Conservation (phyloP, 1,140 invertebrate genomes). For the Rhagoletis zephyria region DNA sequence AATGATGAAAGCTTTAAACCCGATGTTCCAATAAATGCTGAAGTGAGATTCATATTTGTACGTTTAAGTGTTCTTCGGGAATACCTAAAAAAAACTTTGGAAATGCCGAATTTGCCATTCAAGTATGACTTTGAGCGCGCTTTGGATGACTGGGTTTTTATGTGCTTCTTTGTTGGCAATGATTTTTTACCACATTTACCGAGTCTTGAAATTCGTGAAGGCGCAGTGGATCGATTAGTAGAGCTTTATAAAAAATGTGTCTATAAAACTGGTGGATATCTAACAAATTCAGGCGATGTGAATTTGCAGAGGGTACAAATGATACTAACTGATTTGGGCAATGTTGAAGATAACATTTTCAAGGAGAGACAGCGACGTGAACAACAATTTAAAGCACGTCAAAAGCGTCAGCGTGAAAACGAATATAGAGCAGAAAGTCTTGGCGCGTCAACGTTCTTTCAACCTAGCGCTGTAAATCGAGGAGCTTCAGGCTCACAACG, state of each 20-base stretch:
- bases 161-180: slow-evolving; percentile 99
- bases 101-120: slow-evolving; percentile 95
- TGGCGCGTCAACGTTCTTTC: slow-evolving; percentile 79
- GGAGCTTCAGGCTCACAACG: slow-evolving; percentile 75
- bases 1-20: slow-evolving; percentile 64
- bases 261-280: slow-evolving; percentile 93
- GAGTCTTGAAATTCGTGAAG: slow-evolving; percentile 97
- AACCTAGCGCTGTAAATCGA: slow-evolving; percentile 78
- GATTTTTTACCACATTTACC: slow-evolving; percentile 99
- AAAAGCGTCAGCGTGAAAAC: slow-evolving; percentile 80
- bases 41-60: slow-evolving; percentile 91
- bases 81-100: slow-evolving; percentile 92
- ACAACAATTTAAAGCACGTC: slow-evolving; percentile 83
- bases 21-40: slow-evolving; percentile 77
- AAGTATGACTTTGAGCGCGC: slow-evolving; percentile 89
- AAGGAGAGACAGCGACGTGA: slow-evolving; percentile 91
- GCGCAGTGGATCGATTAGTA: slow-evolving; percentile 95
- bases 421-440: slow-evolving; percentile 60
- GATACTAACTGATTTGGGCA: slow-evolving; percentile 93
- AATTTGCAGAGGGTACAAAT: slow-evolving; percentile 93
- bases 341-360: slow-evolving; percentile 98
- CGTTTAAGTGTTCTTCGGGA: slow-evolving; percentile 93
- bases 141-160: slow-evolving; percentile 99
- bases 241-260: slow-evolving; percentile 95
- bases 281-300: slow-evolving; percentile 95